These are phyloP conservation scores for Melanerpes aurifrons DNA, from an alignment of 2,113 vertebrate genomes.

Conservation along the genomic window DNA sequence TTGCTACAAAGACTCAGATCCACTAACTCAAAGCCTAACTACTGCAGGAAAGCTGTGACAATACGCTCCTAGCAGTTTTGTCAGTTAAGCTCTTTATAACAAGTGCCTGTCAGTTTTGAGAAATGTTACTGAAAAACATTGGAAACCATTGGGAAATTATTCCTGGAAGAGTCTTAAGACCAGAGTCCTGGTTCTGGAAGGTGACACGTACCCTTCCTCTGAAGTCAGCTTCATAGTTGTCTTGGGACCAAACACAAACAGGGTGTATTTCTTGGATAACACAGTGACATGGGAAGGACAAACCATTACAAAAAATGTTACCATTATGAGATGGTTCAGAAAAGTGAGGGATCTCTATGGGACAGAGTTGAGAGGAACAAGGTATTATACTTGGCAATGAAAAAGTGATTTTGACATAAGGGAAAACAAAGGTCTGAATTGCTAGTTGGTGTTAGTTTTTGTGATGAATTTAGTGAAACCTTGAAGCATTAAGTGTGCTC, in stretches of 20 bases:
- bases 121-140: background rate
- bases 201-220: background rate
- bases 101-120: background rate
- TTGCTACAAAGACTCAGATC: background rate
- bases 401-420: background rate
- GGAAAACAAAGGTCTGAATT: background rate
- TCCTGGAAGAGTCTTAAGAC: background rate
- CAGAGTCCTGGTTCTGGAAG: background rate
- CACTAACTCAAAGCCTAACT: background rate
- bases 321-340: background rate
- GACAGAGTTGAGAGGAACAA: background rate
- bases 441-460: background rate
- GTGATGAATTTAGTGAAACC: background rate
- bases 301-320: background rate
- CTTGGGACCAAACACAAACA: background rate
- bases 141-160: background rate
- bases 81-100: background rate
- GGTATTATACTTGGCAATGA: constrained; percentile 10
- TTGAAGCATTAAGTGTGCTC: background rate
- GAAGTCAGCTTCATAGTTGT: background rate
- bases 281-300: background rate
- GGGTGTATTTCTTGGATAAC: background rate
- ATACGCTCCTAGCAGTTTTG: background rate
- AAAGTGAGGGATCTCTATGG: constrained; percentile 1
- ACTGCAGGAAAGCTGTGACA: background rate